Conservation (phyloP, 2,797 vertebrate genomes). For the Clarias fuscus region DNA sequence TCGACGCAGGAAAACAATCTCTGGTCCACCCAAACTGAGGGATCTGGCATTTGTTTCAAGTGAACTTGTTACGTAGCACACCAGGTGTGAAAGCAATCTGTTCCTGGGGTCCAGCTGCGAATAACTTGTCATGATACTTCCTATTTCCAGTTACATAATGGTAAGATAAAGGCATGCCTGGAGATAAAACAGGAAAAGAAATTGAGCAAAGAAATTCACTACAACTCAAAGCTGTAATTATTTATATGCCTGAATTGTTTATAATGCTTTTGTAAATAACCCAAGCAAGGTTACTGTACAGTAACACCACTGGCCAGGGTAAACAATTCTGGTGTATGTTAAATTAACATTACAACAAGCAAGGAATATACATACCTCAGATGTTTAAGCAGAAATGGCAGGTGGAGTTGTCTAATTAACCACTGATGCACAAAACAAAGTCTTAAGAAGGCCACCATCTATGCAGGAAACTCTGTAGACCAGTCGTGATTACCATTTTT, state of each 20-base stretch:
- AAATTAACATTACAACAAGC: neutral
- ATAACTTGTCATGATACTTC: neutral
- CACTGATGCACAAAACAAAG: neutral
- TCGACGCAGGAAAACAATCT: neutral
- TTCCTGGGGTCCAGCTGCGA: slow-evolving; percentile 8
- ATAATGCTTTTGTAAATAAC: too few species aligned
- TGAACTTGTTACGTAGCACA: neutral
- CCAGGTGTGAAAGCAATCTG: slow-evolving; percentile 24
- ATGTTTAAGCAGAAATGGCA: neutral
- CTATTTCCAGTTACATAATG: neutral
- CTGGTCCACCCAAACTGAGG: neutral
- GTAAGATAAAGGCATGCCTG: neutral
- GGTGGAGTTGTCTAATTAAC: neutral
- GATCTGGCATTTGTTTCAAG: slow-evolving; percentile 2
- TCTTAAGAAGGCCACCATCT: too few species aligned
- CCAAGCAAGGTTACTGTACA: too few species aligned
- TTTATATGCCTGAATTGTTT: neutral
- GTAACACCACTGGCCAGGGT: too few species aligned
- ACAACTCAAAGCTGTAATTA: neutral
- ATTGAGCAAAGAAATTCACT: neutral
- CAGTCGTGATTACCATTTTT: too few species aligned
- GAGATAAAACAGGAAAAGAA: neutral
- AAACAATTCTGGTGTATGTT: neutral
- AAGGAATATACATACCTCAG: neutral
- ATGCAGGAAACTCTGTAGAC: too few species aligned